Base-by-base conservation (phyloP, 2,113 vertebrate genomes). In the Petromus typicus region DNA sequence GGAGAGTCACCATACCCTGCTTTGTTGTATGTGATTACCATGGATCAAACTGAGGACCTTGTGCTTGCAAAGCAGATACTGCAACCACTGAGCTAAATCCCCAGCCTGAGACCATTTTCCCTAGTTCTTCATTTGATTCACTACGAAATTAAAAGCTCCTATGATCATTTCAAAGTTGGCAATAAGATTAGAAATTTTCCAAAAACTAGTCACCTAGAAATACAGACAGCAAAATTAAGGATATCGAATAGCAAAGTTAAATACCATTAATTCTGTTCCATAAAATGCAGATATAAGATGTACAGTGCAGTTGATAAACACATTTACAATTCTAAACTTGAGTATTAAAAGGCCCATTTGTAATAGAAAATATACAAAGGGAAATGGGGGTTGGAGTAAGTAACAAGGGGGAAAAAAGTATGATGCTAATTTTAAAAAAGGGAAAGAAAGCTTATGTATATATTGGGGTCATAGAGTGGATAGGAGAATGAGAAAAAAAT, bases 31-130 rank as follows among this genome's bases (percentile, higher is more conserved):
- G n/a, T n/a, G n/a, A n/a, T n/a, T n/a, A n/a, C n/a, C n/a, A n/a
- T n/a, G n/a, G n/a, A n/a, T n/a, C n/a, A n/a, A n/a, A n/a, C n/a
- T n/a, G n/a, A n/a, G n/a, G n/a, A n/a, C n/a, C n/a, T n/a, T n/a
- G n/a, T n/a, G n/a, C n/a, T n/a, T n/a, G n/a, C n/a, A n/a, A n/a
- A n/a, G n/a, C n/a, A n/a, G n/a, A n/a, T n/a, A n/a, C n/a, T n/a
- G n/a, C n/a, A n/a, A n/a, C n/a, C n/a, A n/a, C n/a, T n/a, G n/a
- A n/a, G n/a, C n/a, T n/a, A n/a, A n/a, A n/a, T n/a, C n/a, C n/a
- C n/a, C n/a, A n/a, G n/a, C n/a, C n/a, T n/a, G n/a, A 89, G 82
- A 86, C 12, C n/a, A n/a, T 67, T 87, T 90, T 63, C 10, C 43
- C 64, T 61, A 1, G 0, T 32, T 61, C 34, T 71, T 40, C 5